phyloP scores from a whole-genome alignment of 1,140 invertebrate genomes.

The Nasonia giraulti region DNA sequence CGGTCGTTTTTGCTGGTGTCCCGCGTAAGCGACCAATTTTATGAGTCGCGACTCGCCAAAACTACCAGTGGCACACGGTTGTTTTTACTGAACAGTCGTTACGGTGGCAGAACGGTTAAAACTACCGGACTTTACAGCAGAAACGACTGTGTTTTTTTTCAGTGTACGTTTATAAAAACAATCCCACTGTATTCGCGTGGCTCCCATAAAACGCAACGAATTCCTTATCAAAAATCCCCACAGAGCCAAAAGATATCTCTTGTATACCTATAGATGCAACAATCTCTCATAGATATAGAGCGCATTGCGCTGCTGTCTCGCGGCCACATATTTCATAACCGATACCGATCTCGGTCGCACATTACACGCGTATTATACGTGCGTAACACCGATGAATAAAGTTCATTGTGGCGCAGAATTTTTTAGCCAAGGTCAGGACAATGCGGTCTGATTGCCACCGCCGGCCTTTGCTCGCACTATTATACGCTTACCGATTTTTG shows the following conservation, averaged over 20 bases:
- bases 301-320: neutral
- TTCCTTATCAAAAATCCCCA: neutral
- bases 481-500: neutral
- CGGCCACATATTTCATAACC: conserved; percentile 3
- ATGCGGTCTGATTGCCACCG: neutral
- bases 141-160: too few relatives aligned
- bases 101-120: too few relatives aligned
- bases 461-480: neutral
- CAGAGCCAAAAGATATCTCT: neutral
- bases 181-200: neutral
- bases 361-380: neutral
- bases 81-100: too few relatives aligned
- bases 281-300: neutral
- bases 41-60: too few relatives aligned
- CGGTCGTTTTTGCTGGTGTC: too few relatives aligned
- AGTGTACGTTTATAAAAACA: neutral
- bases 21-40: too few relatives aligned
- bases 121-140: too few relatives aligned
- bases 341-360: conserved; percentile 17
- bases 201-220: neutral
- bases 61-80: too few relatives aligned
- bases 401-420: conserved; percentile 37
- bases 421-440: conserved; percentile 35
- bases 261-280: neutral
- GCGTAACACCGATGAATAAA: conserved; percentile 29